Percentiles rank a stretch among this genome's conserved stretches.
These are phyloP conservation scores for Chloropsis cyanopogon DNA, from an alignment of 2,113 vertebrate genomes.

Conservation along the genomic window DNA sequence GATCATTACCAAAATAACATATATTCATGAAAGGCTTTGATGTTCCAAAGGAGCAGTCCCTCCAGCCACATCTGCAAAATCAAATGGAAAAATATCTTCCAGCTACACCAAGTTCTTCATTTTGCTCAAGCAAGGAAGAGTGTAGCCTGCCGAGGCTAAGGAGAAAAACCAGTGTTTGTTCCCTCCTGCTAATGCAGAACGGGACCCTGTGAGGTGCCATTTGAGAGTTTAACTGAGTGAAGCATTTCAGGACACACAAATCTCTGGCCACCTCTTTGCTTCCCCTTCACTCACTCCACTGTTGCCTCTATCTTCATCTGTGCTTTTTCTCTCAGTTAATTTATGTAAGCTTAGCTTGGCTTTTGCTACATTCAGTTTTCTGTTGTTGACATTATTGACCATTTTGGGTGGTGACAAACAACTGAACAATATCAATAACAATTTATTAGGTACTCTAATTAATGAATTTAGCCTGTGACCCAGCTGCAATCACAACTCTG, in stretches of 20 bases:
- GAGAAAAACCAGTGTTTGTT: background rate
- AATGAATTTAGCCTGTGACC: conserved; percentile 21
- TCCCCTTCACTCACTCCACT: background rate
- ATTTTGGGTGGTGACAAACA: conserved; percentile 28
- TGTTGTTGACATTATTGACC: conserved; percentile 13
- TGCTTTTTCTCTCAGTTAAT: background rate
- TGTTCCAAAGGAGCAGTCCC: background rate
- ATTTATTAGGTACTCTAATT: conserved; percentile 54
- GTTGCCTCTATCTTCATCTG: background rate
- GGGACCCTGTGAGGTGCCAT: background rate
- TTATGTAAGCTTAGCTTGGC: background rate
- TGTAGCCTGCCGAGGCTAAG: background rate
- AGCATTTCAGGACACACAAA: background rate
- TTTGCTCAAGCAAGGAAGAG: background rate
- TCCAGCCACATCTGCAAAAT: background rate
- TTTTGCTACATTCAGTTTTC: background rate
- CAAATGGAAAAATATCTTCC: background rate
- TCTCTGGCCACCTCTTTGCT: background rate
- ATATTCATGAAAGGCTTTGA: conserved; percentile 1
- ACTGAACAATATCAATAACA: background rate
- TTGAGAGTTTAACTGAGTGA: fast-evolving
- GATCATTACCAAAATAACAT: background rate
- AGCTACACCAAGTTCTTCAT: background rate
- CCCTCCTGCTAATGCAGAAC: background rate
- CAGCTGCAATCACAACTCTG: background rate